phyloP scores from a whole-genome alignment of 2,113 vertebrate genomes.

The Protobothrops flavoviridis region DNA sequence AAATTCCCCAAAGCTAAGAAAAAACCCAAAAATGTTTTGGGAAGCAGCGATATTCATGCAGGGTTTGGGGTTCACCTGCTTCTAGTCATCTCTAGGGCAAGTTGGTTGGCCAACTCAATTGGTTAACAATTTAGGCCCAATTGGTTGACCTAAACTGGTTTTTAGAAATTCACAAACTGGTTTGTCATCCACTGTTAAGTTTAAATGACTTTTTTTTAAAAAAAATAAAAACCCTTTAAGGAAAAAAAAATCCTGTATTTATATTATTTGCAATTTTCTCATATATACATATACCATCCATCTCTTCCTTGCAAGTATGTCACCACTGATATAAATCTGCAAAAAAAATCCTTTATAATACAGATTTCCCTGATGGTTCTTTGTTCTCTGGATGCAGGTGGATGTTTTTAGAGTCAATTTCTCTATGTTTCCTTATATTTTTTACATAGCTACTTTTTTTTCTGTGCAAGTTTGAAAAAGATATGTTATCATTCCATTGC shows the following conservation, averaged over 20 bases:
- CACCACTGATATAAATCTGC: neutral
- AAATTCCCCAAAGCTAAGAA: neutral
- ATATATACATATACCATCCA: neutral
- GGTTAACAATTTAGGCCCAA: no score
- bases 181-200: neutral
- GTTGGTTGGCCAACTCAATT: neutral
- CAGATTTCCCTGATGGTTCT: neutral
- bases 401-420: neutral
- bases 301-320: neutral
- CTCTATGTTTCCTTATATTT: neutral
- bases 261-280: neutral
- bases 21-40: neutral
- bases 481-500: neutral
- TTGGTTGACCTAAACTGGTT: neutral
- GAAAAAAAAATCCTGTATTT: neutral
- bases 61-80: neutral
- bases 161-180: neutral
- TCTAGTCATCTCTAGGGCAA: neutral
- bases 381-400: neutral
- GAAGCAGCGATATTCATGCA: neutral
- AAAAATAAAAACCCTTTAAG: neutral
- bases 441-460: neutral
- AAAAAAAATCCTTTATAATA: neutral
- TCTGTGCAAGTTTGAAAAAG: neutral
- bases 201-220: neutral